Conservation (phyloP, 1,140 invertebrate species). For the Homarus americanus region DNA sequence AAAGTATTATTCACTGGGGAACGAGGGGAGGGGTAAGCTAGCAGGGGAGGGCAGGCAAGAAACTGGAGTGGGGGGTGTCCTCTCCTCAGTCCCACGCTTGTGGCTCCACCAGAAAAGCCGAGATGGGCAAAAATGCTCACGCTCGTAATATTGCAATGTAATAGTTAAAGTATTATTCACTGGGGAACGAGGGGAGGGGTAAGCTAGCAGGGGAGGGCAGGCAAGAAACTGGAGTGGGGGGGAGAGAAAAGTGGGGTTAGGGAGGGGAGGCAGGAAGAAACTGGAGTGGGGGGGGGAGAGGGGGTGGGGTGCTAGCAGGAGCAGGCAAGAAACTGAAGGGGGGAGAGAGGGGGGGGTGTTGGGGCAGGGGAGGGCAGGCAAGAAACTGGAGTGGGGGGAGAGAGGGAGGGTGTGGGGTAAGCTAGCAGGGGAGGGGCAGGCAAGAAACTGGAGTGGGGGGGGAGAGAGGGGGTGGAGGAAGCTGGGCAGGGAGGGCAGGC, state of each 20-base stretch:
- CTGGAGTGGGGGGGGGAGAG: background rate
- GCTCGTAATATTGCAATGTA: constrained; percentile 29
- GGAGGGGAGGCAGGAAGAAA: background rate
- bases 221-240: background rate
- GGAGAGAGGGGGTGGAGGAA: no score
- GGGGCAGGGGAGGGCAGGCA: background rate
- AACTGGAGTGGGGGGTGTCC: constrained; percentile 3
- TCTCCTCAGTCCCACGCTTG: constrained; percentile 39
- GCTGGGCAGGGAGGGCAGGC: background rate
- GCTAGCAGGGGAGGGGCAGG: background rate
- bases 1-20: constrained; percentile 37
- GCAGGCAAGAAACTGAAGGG: background rate
- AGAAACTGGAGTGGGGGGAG: background rate
- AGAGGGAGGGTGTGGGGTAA: constrained; percentile 10
- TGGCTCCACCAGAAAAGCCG: constrained; percentile 38
- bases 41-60: background rate
- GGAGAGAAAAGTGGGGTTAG: background rate
- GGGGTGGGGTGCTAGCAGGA: background rate
- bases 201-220: background rate
- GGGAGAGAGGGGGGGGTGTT: background rate
- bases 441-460: background rate
- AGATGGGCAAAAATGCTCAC: constrained; percentile 51
- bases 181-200: background rate
- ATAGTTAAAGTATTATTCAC: constrained; percentile 51
- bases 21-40: background rate